These are phyloP conservation scores for Xanthia togata DNA, from an alignment of 2,888 invertebrate species.

Conservation along the genomic window DNA sequence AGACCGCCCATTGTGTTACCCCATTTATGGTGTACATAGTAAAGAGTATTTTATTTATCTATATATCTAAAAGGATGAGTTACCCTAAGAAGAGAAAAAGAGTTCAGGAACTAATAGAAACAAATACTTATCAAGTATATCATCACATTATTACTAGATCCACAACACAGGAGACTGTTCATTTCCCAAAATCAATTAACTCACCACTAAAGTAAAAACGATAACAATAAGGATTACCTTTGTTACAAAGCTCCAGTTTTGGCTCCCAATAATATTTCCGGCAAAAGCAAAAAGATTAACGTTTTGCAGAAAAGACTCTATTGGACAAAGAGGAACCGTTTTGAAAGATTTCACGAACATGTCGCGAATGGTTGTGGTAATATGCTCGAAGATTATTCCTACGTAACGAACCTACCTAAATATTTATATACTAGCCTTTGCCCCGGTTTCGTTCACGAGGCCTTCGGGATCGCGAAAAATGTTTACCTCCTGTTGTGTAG, in stretches of 20 bases:
- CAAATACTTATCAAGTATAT: neutral
- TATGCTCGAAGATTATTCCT: slow-evolving; percentile 42
- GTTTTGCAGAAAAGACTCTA: slow-evolving; percentile 62
- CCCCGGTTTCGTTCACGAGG: slow-evolving; percentile 53
- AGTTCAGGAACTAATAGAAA: neutral
- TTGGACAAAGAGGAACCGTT: slow-evolving; percentile 48
- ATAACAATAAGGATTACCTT: slow-evolving; percentile 38
- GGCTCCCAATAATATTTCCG: slow-evolving; percentile 37
- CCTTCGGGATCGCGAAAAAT: slow-evolving; percentile 59
- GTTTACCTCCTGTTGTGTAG: slow-evolving; percentile 53
- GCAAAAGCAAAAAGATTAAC: slow-evolving; percentile 54
- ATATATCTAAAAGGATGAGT: neutral
- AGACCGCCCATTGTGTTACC: neutral
- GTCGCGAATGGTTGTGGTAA: slow-evolving; percentile 39
- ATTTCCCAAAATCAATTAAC: slow-evolving; percentile 30
- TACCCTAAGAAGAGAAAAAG: neutral
- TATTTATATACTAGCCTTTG: slow-evolving; percentile 60
- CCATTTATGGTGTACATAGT: too few species aligned
- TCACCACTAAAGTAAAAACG: slow-evolving; percentile 6
- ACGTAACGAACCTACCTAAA: slow-evolving; percentile 51
- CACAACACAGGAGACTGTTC: neutral
- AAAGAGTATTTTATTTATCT: too few species aligned
- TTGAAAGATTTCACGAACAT: slow-evolving; percentile 53
- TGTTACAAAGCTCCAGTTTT: slow-evolving; percentile 26
- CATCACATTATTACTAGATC: neutral